These are phyloP conservation scores for Cephus cinctus DNA, from an alignment of 1,140 invertebrate genomes.

Conservation along the genomic window DNA sequence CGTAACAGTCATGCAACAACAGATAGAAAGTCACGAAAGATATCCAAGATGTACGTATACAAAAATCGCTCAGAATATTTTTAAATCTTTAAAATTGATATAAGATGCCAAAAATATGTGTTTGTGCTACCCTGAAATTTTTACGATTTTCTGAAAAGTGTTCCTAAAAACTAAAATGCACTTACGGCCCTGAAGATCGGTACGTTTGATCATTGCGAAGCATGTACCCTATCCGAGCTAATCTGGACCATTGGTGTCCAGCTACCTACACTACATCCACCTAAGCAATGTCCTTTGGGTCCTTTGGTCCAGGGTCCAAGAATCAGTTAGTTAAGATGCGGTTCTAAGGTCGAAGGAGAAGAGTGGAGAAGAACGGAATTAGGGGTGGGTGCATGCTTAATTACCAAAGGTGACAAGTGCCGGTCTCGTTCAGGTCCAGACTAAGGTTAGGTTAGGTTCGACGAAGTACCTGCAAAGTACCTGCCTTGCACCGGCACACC, in stretches of 20 bases:
- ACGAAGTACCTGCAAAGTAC: background rate
- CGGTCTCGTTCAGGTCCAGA: conserved; percentile 1
- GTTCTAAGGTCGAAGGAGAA: too few relatives aligned
- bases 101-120: too few relatives aligned
- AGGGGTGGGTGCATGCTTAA: conserved; percentile 29
- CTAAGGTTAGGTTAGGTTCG: background rate
- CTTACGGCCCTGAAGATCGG: conserved; percentile 19
- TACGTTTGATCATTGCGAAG: conserved; percentile 31
- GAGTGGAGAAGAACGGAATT: conserved; percentile 8
- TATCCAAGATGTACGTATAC: too few relatives aligned
- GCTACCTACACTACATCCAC: conserved; percentile 24
- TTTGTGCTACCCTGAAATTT: too few relatives aligned
- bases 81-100: too few relatives aligned
- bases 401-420: conserved; percentile 37
- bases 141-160: too few relatives aligned
- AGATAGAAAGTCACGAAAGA: too few relatives aligned
- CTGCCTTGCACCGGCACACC: background rate
- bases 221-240: conserved; percentile 25
- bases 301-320: background rate
- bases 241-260: conserved; percentile 20
- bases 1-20: too few relatives aligned
- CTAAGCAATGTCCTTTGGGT: conserved; percentile 7
- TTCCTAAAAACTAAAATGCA: too few relatives aligned
- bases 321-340: conserved; percentile 3
- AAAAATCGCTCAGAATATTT: too few relatives aligned